These are phyloP conservation scores for Plecotus auritus DNA, from an alignment of 2,113 vertebrate genomes.

Conservation along the genomic window DNA sequence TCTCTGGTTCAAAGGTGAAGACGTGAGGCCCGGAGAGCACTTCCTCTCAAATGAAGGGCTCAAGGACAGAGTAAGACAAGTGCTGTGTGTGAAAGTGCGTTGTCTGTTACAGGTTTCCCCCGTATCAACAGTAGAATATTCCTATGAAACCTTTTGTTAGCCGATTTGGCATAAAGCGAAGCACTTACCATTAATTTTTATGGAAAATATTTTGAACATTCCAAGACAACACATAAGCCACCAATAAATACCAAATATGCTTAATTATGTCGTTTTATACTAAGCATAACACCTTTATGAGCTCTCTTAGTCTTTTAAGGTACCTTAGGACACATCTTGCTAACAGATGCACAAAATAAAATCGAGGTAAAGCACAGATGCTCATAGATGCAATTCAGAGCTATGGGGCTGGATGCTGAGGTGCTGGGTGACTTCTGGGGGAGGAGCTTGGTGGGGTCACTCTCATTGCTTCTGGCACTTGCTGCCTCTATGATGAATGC, in stretches of 20 bases:
- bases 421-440: background rate
- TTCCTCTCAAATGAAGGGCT: background rate
- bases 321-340: background rate
- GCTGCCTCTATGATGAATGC: background rate
- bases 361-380: background rate
- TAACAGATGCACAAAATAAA: background rate
- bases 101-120: background rate
- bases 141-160: background rate
- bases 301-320: background rate
- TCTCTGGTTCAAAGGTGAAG: background rate
- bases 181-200: background rate
- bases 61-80: background rate
- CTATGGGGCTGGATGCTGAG: background rate
- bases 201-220: background rate
- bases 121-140: background rate
- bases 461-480: too few species aligned
- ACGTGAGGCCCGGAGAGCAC: background rate
- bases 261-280: background rate
- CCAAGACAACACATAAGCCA: background rate
- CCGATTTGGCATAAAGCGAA: background rate
- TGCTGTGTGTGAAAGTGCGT: background rate
- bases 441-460: background rate
- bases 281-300: background rate
- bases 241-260: background rate
- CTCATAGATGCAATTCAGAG: background rate